phyloP scores from a whole-genome alignment of 2,797 vertebrate genomes.

The Tolypeutes matacus region DNA sequence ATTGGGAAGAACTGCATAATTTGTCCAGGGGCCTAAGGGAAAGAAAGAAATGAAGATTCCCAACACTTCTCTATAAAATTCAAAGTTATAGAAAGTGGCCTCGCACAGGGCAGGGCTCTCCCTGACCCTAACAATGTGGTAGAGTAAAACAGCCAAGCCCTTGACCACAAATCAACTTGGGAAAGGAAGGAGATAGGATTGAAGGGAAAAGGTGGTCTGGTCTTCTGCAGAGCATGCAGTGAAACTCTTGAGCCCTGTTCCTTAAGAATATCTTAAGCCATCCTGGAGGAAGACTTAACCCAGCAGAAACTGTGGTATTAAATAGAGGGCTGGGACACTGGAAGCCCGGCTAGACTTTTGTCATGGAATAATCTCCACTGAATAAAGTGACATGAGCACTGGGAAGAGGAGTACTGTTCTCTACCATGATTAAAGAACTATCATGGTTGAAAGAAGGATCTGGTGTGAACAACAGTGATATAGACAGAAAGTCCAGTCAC shows the following conservation, averaged over 20 bases:
- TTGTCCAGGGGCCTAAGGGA: neutral
- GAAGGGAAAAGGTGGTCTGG: neutral
- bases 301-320: neutral
- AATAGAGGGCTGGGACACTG: rapidly evolving
- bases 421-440: neutral
- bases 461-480: neutral
- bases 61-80: neutral
- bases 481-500: neutral
- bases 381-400: neutral
- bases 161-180: neutral
- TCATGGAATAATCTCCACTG: neutral
- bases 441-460: neutral
- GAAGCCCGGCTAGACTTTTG: neutral
- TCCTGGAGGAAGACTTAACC: rapidly evolving
- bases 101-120: neutral
- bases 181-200: neutral
- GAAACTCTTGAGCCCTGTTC: neutral
- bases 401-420: neutral
- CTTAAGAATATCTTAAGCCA: too few species aligned
- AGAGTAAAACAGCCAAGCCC: neutral
- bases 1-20: constrained; percentile 39
- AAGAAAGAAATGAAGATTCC: constrained; percentile 7
- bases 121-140: neutral
- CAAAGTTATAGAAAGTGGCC: neutral
- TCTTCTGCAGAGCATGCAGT: neutral